These are phyloP conservation scores for Andrena haemorrhoa DNA, from an alignment of 2,888 invertebrate species.

Conservation along the genomic window DNA sequence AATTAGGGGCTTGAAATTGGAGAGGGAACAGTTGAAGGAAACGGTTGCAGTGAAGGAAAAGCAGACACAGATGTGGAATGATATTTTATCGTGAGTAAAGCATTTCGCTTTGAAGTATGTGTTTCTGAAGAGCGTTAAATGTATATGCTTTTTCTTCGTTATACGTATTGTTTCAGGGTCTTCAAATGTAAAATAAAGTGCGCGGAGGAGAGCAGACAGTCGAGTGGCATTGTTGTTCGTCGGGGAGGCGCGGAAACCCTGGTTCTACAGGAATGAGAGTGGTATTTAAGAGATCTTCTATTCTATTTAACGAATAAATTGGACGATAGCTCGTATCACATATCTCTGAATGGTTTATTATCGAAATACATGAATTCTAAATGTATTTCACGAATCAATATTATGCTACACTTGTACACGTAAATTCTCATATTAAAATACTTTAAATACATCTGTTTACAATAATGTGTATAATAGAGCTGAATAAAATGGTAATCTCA, in stretches of 20 bases:
- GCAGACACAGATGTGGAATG: slow-evolving; percentile 79
- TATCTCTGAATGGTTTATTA: slow-evolving; percentile 14
- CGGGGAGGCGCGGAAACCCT: slow-evolving; percentile 88
- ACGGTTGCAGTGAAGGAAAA: slow-evolving; percentile 66
- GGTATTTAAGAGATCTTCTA: not conserved
- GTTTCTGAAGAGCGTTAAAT: not conserved
- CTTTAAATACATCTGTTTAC: slow-evolving; percentile 19
- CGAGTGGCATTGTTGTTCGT: slow-evolving; percentile 87
- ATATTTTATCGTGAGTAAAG: slow-evolving; percentile 74
- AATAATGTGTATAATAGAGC: slow-evolving; percentile 9
- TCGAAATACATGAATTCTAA: slow-evolving; percentile 12
- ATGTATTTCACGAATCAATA: slow-evolving; percentile 20
- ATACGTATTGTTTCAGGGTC: slow-evolving; percentile 79
- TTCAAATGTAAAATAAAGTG: slow-evolving; percentile 87
- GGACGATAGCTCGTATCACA: slow-evolving; percentile 20
- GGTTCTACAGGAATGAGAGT: slow-evolving; percentile 83
- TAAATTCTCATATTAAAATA: slow-evolving; percentile 30
- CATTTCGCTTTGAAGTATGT: not conserved
- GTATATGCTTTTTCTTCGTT: not conserved
- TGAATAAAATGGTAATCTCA: not conserved
- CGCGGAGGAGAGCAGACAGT: slow-evolving; percentile 85
- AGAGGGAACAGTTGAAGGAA: slow-evolving; percentile 87
- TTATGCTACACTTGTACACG: slow-evolving; percentile 31
- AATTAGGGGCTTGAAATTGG: slow-evolving; percentile 86
- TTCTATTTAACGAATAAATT: too few species aligned